Evolutionary conservation across 2,113 vertebrate genomes (phyloP).

Genomic region (Phycodurus eques): DNA sequence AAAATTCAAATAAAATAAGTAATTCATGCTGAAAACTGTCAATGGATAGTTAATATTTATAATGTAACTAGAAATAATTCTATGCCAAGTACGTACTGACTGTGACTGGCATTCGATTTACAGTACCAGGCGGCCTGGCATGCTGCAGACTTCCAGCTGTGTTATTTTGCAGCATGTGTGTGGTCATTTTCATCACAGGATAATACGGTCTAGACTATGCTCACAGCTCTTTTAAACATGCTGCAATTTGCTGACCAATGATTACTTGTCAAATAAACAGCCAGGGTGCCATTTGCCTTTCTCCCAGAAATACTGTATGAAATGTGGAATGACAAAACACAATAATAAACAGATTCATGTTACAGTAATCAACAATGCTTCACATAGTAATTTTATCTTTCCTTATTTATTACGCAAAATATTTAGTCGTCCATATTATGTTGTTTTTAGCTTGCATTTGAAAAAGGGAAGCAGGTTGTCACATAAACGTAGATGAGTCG

Average conservation of each 20-base stretch:
- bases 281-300: constrained; percentile 44
- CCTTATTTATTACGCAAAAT: not conserved
- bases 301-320: constrained; percentile 51
- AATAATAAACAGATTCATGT: constrained; percentile 50
- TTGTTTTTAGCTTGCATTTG: constrained; percentile 10
- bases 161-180: constrained; percentile 25
- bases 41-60: not conserved
- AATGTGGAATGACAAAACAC: constrained; percentile 47
- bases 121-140: constrained; percentile 5
- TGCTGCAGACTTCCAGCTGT: constrained; percentile 11
- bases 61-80: not conserved
- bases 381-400: not conserved
- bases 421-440: not conserved
- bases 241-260: constrained; percentile 58
- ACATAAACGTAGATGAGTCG: not conserved
- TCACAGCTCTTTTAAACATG: constrained; percentile 49
- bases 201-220: constrained; percentile 36
- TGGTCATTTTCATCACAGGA: constrained; percentile 40
- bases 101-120: not conserved
- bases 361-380: constrained; percentile 29
- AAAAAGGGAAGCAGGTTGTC: constrained; percentile 7
- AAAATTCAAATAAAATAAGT: too few species aligned
- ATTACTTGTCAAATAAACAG: constrained; percentile 68
- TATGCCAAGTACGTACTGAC: not conserved
- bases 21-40: not conserved